Percentiles rank a stretch among this genome's conserved stretches.
Evolutionary conservation across 2,113 vertebrate genomes (phyloP).

Genomic region (Sorex araneus): DNA sequence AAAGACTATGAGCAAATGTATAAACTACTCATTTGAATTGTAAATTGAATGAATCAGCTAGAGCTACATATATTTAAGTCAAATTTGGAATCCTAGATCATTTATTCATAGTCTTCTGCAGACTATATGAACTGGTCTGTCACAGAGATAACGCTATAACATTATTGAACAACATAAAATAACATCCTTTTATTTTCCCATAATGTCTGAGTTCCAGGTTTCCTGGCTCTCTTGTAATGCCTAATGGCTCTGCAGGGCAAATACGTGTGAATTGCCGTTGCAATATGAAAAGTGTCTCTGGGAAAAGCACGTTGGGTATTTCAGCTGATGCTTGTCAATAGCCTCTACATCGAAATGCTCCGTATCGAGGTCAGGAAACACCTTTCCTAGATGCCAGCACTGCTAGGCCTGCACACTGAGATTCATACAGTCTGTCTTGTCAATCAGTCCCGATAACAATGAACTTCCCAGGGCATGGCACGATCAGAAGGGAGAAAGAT

Average conservation of each 20-base stretch:
- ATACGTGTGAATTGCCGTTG: constrained; percentile 80
- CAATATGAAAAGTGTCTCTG: constrained; percentile 78
- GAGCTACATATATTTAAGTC: constrained; percentile 76
- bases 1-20: constrained; percentile 75
- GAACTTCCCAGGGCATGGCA: neutral
- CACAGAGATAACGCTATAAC: constrained; percentile 76
- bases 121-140: constrained; percentile 82
- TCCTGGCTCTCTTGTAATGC: constrained; percentile 74
- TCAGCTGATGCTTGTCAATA: constrained; percentile 78
- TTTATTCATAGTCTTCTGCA: constrained; percentile 77
- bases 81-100: constrained; percentile 69
- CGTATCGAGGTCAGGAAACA: constrained; percentile 53
- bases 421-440: neutral
- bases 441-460: neutral
- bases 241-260: constrained; percentile 69
- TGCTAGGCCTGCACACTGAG: neutral
- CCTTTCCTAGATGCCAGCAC: constrained; percentile 2
- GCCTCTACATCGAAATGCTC: constrained; percentile 60
- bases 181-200: constrained; percentile 82
- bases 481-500: neutral
- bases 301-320: constrained; percentile 60
- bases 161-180: constrained; percentile 80
- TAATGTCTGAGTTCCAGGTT: constrained; percentile 77
- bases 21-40: constrained; percentile 81
- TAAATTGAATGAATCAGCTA: constrained; percentile 81